These are phyloP conservation scores for Dynastes hyllus DNA, from an alignment of 2,888 invertebrate species.

Conservation along the genomic window DNA sequence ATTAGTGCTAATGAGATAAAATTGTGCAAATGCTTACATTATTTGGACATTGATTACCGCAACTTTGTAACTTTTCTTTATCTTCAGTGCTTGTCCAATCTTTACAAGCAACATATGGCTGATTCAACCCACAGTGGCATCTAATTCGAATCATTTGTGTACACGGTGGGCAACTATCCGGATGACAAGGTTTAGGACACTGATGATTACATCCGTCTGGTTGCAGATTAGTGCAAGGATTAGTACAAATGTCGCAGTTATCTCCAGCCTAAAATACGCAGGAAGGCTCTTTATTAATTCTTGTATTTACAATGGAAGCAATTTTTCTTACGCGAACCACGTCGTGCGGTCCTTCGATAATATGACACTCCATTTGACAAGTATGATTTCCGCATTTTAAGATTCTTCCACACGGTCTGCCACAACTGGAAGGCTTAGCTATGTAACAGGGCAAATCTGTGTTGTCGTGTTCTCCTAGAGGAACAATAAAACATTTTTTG, in stretches of 20 bases:
- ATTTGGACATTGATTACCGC: conserved; percentile 91
- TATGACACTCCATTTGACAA: conserved; percentile 84
- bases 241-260: conserved; percentile 76
- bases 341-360: conserved; percentile 71
- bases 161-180: conserved; percentile 85
- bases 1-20: conserved; percentile 17
- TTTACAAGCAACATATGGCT: conserved; percentile 83
- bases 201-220: conserved; percentile 84
- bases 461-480: conserved; percentile 79
- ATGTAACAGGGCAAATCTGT: conserved; percentile 80
- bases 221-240: conserved; percentile 77
- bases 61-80: conserved; percentile 72
- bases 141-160: conserved; percentile 78
- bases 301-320: background rate
- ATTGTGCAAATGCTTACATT: conserved; percentile 73
- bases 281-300: background rate
- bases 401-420: conserved; percentile 81
- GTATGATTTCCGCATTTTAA: conserved; percentile 86
- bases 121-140: conserved; percentile 89
- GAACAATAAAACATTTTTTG: background rate
- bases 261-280: conserved; percentile 66
- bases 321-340: conserved; percentile 57
- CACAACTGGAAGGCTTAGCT: conserved; percentile 84
- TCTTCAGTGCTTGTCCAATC: conserved; percentile 76
- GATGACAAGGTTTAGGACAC: conserved; percentile 83